Evolutionary conservation across 2,888 invertebrate genomes (phyloP), one percentile per base, ranked within the genome.

Genomic region (Patella depressa): DNA sequence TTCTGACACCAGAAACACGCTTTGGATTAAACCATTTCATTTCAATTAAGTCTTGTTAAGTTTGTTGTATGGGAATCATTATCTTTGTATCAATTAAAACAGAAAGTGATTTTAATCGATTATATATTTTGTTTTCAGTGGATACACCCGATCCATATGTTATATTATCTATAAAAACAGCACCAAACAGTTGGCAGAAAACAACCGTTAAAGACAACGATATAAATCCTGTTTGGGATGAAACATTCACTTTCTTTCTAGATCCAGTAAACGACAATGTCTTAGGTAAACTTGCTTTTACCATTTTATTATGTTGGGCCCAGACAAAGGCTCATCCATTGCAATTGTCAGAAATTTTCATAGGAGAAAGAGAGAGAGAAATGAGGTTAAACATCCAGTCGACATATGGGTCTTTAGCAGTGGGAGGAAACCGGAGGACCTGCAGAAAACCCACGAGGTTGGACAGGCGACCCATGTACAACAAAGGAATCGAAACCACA

Each of bases 71-170:
- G 7, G 34, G 34, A 45, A 45, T 45, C 34, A 45, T 45, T 45
- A 45, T 4, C 29, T 34, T 34, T 34, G 34, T 4, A 34, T 34
- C 34, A 34, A 34, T 4, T 34, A 5, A 34, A 45, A 45, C 9
- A 45, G 9, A 45, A 45, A 45, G 9, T 45, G 45, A 45, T 45
- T 45, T 45, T 9, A 45, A 45, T 4, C 4, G 5, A 29, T 54
- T 72, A 5, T 69, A 17, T 29, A 45, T 34, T 77, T 53, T 71
- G 72, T 69, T 80, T 83, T 7, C 81, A 91, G 91, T 91, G 80
- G 91, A 91, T 77, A 88, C 89, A 12, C 92, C 92, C 2, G 92
- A 92, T 83, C 92, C 92, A 0, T 92, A 92, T 81, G 86, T 92
- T 5, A 86, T 88, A 53, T 83, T 92, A 53, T 83, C 84, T 53